These are phyloP conservation scores for Pomacea maculata DNA, from an alignment of 1,140 invertebrate species.

Conservation along the genomic window DNA sequence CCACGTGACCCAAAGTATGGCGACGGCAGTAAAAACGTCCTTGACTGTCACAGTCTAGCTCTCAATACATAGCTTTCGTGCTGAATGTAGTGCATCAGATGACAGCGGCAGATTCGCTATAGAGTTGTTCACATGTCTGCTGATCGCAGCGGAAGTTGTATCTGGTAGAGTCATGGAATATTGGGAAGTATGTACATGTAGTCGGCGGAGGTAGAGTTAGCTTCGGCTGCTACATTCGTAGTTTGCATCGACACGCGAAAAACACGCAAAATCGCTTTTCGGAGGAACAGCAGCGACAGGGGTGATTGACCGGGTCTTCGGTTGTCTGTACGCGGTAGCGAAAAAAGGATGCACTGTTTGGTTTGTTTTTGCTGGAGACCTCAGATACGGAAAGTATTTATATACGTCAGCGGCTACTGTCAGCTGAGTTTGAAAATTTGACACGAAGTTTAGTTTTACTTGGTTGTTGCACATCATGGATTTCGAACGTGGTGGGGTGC, in stretches of 20 bases:
- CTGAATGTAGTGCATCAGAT: background rate
- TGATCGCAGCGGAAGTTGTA: background rate
- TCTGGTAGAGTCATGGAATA: background rate
- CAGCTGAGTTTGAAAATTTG: background rate
- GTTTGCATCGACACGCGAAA: too few relatives aligned
- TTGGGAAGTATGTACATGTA: background rate
- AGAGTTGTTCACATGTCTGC: background rate
- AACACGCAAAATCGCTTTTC: too few relatives aligned
- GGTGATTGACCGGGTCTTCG: too few relatives aligned
- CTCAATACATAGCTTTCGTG: too few relatives aligned
- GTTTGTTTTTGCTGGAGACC: background rate
- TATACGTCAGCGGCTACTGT: background rate
- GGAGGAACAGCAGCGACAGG: too few relatives aligned
- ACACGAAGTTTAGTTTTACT: conserved; percentile 1
- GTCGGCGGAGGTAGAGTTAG: background rate
- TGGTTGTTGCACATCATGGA: conserved; percentile 3
- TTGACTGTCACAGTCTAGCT: conserved; percentile 11
- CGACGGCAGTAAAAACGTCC: conserved; percentile 20
- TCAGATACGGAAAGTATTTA: background rate
- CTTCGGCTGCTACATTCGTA: background rate
- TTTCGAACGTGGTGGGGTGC: conserved; percentile 8
- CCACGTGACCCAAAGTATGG: conserved; percentile 16
- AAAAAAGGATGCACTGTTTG: background rate
- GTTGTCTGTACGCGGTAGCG: too few relatives aligned
- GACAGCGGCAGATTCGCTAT: background rate